Evolutionary conservation across 2,113 vertebrate genomes (phyloP), one percentile per base, ranked within the genome.

Genomic region (Otocyon megalotis): DNA sequence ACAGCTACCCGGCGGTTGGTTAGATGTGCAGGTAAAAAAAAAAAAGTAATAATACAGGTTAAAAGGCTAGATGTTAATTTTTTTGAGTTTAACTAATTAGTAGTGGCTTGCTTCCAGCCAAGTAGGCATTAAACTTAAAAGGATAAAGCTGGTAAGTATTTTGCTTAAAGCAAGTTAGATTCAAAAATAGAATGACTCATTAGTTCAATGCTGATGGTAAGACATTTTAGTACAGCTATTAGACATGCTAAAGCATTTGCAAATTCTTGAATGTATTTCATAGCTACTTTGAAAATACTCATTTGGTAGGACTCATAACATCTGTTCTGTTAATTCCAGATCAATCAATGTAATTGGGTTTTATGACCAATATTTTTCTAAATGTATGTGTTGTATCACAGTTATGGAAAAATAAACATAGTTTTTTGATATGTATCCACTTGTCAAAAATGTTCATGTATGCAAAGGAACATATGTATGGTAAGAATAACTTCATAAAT

Each of bases 51-150:
- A 74, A 74, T 65, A 26, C 9, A 83, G 53, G 8, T 54, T 93
- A 85, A 92, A 92, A 58, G 30, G 11, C n/a, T 60, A 96, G 35
- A 20, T 92, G n/a, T 97, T 99, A 96, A 96, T 96, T 97, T 90
- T 96, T 53, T 93, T 90, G 90, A 53, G 9, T 94, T 96, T 95
- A 58, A 32, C 80, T 97, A 91, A 94, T 96, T 94, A 94, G 37
- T 12, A 93, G 50, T 37, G 37, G 62, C 72, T 96, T 92, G 82
- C 88, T 93, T 96, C 88, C 48, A 97, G 77, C 60, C 54, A 92
- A 53, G 16, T 28, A 89, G 35, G 32, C 32, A 95, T 94, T 96
- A 93, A 95, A 93, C 81, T 87, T 95, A 97, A 95, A 86, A 93
- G n/a, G 60, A 69, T 48, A 89, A 88, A 92, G 16, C 54, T 94